Percentiles rank a stretch among this genome's conserved stretches.
phyloP scores from a whole-genome alignment of 2,797 vertebrate species.

The Apogon talboti region DNA sequence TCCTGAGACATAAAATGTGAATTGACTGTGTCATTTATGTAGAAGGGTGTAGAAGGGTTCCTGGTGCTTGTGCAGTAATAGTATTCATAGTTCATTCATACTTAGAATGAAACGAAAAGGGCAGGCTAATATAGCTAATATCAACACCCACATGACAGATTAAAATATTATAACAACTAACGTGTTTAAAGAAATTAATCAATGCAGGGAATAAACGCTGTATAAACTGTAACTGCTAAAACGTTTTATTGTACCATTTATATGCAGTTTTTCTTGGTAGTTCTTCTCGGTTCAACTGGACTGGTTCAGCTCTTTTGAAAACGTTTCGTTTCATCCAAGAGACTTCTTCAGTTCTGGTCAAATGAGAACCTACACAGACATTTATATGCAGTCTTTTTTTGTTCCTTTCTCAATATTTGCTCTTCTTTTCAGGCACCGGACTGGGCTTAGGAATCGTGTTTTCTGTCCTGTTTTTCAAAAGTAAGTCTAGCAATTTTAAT shows the following conservation, averaged over 20 bases:
- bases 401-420: neutral
- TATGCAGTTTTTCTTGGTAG: neutral
- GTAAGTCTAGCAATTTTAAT: constrained; percentile 83
- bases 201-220: no score
- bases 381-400: neutral
- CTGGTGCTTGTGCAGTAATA: rapidly evolving
- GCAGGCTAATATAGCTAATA: neutral
- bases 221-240: no score
- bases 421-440: constrained; percentile 88
- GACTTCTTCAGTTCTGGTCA: no score
- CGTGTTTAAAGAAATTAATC: no score
- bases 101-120: constrained; percentile 4
- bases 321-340: no score
- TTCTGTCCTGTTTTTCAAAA: constrained; percentile 97
- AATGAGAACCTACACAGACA: no score
- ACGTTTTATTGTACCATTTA: neutral
- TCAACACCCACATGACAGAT: no score
- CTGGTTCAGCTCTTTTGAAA: no score
- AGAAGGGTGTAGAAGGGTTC: rapidly evolving
- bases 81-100: neutral
- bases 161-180: no score
- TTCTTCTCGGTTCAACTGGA: no score
- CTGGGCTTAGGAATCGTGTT: constrained; percentile 95
- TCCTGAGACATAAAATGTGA: neutral
- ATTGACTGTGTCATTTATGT: neutral